phyloP scores from a whole-genome alignment of 2,888 invertebrate species.

The Girardia tigrina region DNA sequence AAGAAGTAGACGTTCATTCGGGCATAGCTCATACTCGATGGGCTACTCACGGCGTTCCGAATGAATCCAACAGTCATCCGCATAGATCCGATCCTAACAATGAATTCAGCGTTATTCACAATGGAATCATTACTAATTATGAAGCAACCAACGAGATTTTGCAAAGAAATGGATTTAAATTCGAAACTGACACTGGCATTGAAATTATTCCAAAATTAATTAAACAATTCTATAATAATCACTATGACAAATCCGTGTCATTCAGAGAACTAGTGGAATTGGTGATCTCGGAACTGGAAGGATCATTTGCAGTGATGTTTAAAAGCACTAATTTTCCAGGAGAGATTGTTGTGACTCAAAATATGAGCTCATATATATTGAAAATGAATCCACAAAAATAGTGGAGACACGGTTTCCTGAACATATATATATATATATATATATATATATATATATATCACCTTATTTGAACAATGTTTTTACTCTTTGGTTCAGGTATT shows the following conservation, averaged over 20 bases:
- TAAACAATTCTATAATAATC: constrained; percentile 75
- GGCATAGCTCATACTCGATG: constrained; percentile 98
- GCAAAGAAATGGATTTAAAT: constrained; percentile 71
- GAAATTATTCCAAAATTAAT: constrained; percentile 93
- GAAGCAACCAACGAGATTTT: constrained; percentile 75
- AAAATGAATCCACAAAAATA: too few relatives aligned
- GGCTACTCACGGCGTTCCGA: constrained; percentile 97
- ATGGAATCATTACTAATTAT: constrained; percentile 88
- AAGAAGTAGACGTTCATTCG: constrained; percentile 64
- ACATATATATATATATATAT: too few relatives aligned
- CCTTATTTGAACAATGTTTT: too few relatives aligned
- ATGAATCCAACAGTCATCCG: constrained; percentile 82
- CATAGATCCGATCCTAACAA: constrained; percentile 76
- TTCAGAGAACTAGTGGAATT: constrained; percentile 91
- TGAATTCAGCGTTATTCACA: constrained; percentile 54
- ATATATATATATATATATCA: too few relatives aligned
- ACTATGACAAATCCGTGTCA: constrained; percentile 62
- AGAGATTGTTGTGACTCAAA: constrained; percentile 54
- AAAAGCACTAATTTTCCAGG: constrained; percentile 90
- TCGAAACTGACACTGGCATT: constrained; percentile 97
- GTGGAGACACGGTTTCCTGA: too few relatives aligned
- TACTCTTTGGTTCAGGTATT: too few relatives aligned
- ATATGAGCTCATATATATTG: too few relatives aligned
- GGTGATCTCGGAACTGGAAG: constrained; percentile 91
- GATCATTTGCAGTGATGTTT: constrained; percentile 92